Base-by-base conservation (phyloP, 2,888 invertebrate genomes). In the Phytoseiulus persimilis region DNA sequence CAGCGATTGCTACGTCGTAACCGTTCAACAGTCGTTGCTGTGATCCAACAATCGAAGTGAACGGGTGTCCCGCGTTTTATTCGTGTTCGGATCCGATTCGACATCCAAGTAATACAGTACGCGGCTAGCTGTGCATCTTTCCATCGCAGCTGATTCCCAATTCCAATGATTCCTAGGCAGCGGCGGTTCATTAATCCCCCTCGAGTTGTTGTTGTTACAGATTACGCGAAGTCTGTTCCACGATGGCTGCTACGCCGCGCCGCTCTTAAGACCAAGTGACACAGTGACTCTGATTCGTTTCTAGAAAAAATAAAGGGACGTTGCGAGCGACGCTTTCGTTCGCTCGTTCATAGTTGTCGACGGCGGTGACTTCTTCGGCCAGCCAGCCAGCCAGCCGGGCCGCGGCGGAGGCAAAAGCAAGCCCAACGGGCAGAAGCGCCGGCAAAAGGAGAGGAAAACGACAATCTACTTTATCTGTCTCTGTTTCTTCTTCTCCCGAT, bases 221-320 rank as follows among this genome's bases (percentile, higher is more conserved):
- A 65, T 65, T 65, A 65, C 65, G 65, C 65, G 18, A 65, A 65
- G 65, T 46, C 46, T 46, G 14, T 46, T 46, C 46, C 9, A 46
- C 46, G 46, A 23, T 65, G 18, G 65, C 65, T 39, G 39, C 39
- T 39, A 39, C 39, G 28, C 28, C 65, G 18, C 65, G 9, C 9
- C 65, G 65, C 11, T 65, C 65, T 18, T 65, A 65, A 65, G 65
- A 65, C 65, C 65, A 65, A 39, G 65, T 65, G 65, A 65, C 65
- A 65, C 65, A 65, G 65, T 65, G 65, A 65, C 65, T 65, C 65
- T 65, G 65, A 65, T 65, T 65, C 65, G 65, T 65, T 65, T 65
- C 65, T 65, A 65, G 65, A 28, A 65, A 65, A 65, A 65, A 65
- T 14, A 65, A 65, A 65, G 65, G 9, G 14, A 46, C 46, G 46